Evolutionary conservation across 2,797 vertebrate genomes (phyloP).

Genomic region (Myotis findleyi): DNA sequence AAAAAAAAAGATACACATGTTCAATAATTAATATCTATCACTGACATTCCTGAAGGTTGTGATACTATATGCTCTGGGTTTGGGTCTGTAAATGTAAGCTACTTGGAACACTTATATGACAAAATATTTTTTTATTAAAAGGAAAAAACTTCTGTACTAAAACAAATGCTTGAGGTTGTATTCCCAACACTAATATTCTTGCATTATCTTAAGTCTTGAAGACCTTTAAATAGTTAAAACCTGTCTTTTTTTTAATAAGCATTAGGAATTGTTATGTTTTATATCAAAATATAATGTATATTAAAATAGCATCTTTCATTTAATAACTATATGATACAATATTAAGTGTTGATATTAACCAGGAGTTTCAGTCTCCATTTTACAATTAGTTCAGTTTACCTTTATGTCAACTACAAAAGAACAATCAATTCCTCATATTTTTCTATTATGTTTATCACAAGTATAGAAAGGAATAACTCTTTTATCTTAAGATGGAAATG

Average conservation of each 20-base stretch:
- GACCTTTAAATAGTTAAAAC: not conserved
- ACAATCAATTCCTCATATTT: not conserved
- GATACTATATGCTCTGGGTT: not conserved
- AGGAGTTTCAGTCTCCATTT: not conserved
- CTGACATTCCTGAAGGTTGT: not conserved
- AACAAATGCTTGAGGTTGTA: not conserved
- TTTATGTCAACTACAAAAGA: not conserved
- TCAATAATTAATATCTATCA: not conserved
- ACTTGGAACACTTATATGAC: not conserved
- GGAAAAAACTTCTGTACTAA: slow-evolving; percentile 23
- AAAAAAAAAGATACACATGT: not conserved
- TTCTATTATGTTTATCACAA: not conserved
- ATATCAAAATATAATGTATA: slow-evolving; percentile 4
- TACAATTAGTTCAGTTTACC: not conserved
- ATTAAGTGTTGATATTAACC: not conserved
- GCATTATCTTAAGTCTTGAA: not conserved
- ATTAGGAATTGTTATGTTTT: not conserved
- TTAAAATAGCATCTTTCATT: not conserved
- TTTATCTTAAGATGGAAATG: slow-evolving; percentile 8
- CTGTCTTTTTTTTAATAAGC: not conserved
- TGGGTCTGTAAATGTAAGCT: not conserved
- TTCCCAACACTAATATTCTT: not conserved
- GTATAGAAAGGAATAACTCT: not conserved
- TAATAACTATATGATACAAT: not conserved
- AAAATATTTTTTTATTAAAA: slow-evolving; percentile 44